These are phyloP conservation scores for Acinonyx jubatus DNA, from an alignment of 2,113 vertebrate genomes.

Conservation along the genomic window DNA sequence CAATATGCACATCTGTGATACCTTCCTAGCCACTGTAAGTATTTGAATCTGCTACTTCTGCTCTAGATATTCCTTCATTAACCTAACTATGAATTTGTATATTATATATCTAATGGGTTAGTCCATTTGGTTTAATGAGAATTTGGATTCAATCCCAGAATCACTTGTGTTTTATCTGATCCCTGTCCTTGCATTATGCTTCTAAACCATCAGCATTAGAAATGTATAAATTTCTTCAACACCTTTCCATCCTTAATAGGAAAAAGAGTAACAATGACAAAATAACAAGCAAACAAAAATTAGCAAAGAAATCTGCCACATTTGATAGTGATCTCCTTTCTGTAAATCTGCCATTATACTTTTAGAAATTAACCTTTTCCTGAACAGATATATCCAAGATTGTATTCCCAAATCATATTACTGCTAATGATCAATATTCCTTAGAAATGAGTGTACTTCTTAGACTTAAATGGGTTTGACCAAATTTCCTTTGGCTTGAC, in stretches of 20 bases:
- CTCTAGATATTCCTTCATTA: neutral
- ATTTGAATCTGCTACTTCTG: neutral
- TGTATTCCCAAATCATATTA: neutral
- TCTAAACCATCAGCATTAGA: neutral
- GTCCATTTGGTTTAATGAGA: conserved; percentile 26
- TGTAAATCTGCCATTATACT: neutral
- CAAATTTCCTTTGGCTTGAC: neutral
- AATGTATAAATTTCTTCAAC: neutral
- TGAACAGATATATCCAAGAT: neutral
- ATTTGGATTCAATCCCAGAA: conserved; percentile 8
- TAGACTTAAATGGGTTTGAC: neutral
- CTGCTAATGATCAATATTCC: neutral
- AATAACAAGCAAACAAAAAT: neutral
- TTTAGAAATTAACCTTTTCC: neutral
- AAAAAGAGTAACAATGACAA: neutral
- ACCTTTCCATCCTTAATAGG: neutral
- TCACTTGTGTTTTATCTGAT: neutral
- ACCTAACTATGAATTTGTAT: neutral
- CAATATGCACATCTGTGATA: neutral
- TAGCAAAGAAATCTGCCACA: neutral
- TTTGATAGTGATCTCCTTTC: neutral
- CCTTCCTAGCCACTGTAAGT: neutral
- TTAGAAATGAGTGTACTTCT: neutral
- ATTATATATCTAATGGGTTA: neutral
- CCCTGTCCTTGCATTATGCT: neutral